Conservation (phyloP, 1,140 invertebrate species). For the Nephotettix cincticeps region DNA sequence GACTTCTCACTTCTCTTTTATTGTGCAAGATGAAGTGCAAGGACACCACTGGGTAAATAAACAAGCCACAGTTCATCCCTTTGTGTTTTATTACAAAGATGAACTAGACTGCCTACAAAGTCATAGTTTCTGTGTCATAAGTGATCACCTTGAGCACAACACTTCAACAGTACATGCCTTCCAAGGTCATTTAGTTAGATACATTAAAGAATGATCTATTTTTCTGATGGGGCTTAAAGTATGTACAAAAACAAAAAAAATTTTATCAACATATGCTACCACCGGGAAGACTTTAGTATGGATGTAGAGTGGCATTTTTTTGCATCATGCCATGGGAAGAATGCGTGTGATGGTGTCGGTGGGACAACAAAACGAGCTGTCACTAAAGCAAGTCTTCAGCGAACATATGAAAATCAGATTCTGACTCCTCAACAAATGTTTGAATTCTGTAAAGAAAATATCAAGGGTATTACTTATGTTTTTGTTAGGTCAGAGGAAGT, state of each 20-base stretch:
- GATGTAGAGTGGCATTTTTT: slow-evolving; percentile 45
- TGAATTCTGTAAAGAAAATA: slow-evolving; percentile 7
- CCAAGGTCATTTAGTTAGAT: slow-evolving; percentile 12
- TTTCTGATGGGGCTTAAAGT: slow-evolving; percentile 42
- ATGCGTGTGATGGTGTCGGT: slow-evolving; percentile 12
- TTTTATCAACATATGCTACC: slow-evolving; percentile 42
- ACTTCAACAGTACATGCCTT: slow-evolving; percentile 34
- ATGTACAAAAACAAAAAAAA: slow-evolving; percentile 46
- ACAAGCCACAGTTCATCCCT: slow-evolving; percentile 41
- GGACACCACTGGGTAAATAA: slow-evolving; percentile 38
- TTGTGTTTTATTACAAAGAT: slow-evolving; percentile 33
- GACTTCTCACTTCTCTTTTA: slow-evolving; percentile 42
- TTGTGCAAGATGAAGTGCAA: slow-evolving; percentile 41
- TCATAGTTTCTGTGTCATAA: slow-evolving; percentile 27
- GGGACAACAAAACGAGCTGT: neutral
- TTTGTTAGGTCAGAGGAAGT: neutral
- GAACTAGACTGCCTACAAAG: slow-evolving; percentile 13
- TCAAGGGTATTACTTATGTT: slow-evolving; percentile 6
- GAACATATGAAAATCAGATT: neutral
- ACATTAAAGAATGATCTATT: slow-evolving; percentile 33
- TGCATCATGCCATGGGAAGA: slow-evolving; percentile 31
- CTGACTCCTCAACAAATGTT: neutral
- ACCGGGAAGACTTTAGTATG: slow-evolving; percentile 42
- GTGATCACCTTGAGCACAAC: slow-evolving; percentile 35
- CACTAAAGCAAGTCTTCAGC: neutral